A percentile compares a stretch with the other conserved stretches of the same genome.
phyloP scores from a whole-genome alignment of 1,140 invertebrate species.

The Globodera ellingtonae region DNA sequence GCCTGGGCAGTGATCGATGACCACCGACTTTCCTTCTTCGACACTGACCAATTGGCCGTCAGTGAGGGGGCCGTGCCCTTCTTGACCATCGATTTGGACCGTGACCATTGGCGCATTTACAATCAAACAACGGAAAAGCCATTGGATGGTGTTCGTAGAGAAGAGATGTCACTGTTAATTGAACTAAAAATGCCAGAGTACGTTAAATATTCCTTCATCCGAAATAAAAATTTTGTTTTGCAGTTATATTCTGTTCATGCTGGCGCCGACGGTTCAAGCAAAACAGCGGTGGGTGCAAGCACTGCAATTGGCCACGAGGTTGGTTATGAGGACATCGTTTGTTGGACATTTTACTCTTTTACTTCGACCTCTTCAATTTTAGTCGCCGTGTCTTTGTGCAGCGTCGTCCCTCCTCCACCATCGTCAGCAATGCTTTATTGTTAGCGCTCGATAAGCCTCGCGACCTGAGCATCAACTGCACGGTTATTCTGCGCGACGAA shows the following conservation, averaged over 20 bases:
- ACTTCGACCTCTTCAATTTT: neutral
- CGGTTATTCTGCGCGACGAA: conserved; percentile 30
- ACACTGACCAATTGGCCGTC: conserved; percentile 35
- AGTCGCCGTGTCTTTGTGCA: conserved; percentile 44
- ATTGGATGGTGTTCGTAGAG: conserved; percentile 13
- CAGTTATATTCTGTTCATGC: conserved; percentile 36
- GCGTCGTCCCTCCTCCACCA: conserved; percentile 21
- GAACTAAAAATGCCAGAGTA: conserved; percentile 44
- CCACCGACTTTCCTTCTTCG: conserved; percentile 35
- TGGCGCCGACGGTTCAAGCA: conserved; percentile 38
- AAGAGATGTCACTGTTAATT: conserved; percentile 40
- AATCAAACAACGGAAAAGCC: conserved; percentile 36
- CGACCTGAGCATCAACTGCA: conserved; percentile 35
- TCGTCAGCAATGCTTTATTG: conserved; percentile 17
- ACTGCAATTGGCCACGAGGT: conserved; percentile 28
- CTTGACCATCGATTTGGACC: conserved; percentile 36
- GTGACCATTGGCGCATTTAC: conserved; percentile 46
- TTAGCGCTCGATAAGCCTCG: conserved; percentile 32
- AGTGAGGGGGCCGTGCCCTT: conserved; percentile 26
- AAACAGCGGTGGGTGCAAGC: conserved; percentile 44
- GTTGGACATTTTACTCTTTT: neutral
- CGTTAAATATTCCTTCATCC: neutral
- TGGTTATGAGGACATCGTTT: too few relatives aligned
- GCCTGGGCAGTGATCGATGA: conserved; percentile 38
- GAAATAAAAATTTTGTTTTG: conserved; percentile 19